Percentiles rank a stretch among this genome's conserved stretches.
These are phyloP conservation scores for Ornithoptera alexandrae DNA, from an alignment of 2,888 invertebrate genomes.

Conservation along the genomic window DNA sequence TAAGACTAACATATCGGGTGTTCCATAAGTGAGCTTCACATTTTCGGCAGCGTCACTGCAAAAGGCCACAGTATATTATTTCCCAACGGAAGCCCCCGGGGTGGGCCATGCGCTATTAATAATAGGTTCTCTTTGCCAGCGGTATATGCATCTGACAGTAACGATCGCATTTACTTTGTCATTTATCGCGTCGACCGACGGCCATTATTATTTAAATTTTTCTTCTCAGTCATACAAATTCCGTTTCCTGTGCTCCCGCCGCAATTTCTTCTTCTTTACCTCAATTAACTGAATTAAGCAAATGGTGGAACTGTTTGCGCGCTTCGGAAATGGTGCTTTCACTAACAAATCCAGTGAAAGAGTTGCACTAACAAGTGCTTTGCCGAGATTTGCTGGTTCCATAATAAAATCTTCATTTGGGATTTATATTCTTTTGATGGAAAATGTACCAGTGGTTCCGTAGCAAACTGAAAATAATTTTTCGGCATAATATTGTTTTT, in stretches of 20 bases:
- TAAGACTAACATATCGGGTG: conserved; percentile 24
- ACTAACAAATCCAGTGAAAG: conserved; percentile 25
- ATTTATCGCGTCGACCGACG: conserved; percentile 51
- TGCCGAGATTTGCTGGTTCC: conserved; percentile 16
- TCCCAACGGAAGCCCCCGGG: conserved; percentile 55
- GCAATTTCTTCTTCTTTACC: conserved; percentile 35
- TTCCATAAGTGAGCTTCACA: conserved; percentile 34
- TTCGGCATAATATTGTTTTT: background rate
- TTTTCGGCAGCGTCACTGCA: conserved; percentile 45
- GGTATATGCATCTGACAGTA: conserved; percentile 71
- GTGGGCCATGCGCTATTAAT: conserved; percentile 64
- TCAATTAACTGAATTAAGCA: conserved; percentile 35
- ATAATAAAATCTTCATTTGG: conserved; percentile 17
- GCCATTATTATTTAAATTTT: conserved; percentile 53
- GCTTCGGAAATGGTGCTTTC: conserved; percentile 26
- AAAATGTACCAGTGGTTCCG: background rate
- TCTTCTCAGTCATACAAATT: conserved; percentile 29
- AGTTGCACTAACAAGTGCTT: conserved; percentile 24
- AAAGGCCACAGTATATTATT: conserved; percentile 64
- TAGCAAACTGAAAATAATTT: conserved; percentile 6
- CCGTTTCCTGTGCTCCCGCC: conserved; percentile 23
- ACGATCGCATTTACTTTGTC: conserved; percentile 66
- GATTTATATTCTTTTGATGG: conserved; percentile 12
- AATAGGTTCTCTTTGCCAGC: conserved; percentile 64
- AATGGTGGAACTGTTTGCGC: conserved; percentile 26